Percentiles rank a stretch among this genome's conserved stretches.
Evolutionary conservation across 2,113 vertebrate genomes (phyloP).

Genomic region (Platanista minor): DNA sequence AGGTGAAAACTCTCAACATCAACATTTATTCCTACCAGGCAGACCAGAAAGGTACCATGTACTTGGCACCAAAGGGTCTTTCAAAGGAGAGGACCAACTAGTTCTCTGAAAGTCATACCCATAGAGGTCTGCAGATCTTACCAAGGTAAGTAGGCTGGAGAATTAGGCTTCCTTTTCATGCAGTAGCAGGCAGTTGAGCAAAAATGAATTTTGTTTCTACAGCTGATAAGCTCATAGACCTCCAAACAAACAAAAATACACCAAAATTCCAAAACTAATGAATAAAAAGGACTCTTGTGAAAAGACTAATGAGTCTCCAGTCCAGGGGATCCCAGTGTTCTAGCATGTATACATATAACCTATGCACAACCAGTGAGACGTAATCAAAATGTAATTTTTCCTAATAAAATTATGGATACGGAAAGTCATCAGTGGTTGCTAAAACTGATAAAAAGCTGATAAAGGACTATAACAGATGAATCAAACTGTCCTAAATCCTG

Average conservation of each 20-base stretch:
- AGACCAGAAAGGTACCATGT: not conserved
- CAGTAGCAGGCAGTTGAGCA: not conserved
- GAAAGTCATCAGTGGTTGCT: not conserved
- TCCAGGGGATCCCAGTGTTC: not conserved
- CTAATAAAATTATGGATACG: not conserved
- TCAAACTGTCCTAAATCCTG: not conserved
- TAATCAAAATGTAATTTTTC: not conserved
- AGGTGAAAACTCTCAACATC: not conserved
- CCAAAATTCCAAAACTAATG: not conserved
- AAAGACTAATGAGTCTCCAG: not conserved
- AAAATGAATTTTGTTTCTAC: not conserved
- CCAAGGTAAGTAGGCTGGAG: not conserved
- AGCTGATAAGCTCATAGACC: not conserved
- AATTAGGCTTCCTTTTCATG: not conserved
- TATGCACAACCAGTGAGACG: not conserved
- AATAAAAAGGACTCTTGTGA: not conserved
- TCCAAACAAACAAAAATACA: not conserved
- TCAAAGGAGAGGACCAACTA: not conserved
- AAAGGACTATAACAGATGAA: not conserved
- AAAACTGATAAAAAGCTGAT: not conserved
- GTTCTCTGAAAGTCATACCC: not conserved
- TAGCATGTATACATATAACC: not conserved
- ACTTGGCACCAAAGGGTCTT: not conserved
- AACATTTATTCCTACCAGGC: not conserved
- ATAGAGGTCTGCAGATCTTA: not conserved